Evolutionary conservation across 2,888 invertebrate species (phyloP).

Genomic region (Phorcus lineatus): DNA sequence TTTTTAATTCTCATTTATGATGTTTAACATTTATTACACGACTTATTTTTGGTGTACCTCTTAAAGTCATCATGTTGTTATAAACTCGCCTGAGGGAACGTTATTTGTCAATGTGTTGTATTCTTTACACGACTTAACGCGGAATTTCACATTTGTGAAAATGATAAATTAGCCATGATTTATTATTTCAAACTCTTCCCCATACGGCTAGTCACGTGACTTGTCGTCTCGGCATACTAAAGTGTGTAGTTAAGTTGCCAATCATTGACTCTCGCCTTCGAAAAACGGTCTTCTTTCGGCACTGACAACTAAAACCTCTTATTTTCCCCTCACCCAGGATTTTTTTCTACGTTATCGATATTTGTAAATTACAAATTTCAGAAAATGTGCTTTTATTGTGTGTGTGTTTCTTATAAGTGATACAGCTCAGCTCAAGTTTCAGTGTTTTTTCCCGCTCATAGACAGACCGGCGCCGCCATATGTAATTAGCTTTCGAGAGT

Average conservation of each 20-base stretch:
- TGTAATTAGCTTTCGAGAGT: conserved; percentile 4
- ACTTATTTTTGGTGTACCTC: no score
- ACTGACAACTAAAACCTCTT: not conserved
- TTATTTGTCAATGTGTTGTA: no score
- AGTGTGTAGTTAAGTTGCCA: not conserved
- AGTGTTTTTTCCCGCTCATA: conserved; percentile 1
- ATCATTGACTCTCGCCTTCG: not conserved
- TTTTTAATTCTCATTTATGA: no score
- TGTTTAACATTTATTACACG: no score
- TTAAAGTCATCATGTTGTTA: no score
- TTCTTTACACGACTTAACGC: no score
- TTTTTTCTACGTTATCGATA: conserved; percentile 8
- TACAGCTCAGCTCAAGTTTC: not conserved
- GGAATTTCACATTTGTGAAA: no score
- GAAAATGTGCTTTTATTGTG: conserved; percentile 12
- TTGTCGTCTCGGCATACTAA: not conserved
- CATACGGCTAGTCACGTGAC: conserved; percentile 7
- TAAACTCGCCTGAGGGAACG: no score
- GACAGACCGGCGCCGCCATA: conserved; percentile 18
- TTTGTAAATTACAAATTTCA: conserved; percentile 23
- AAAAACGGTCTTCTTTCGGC: not conserved
- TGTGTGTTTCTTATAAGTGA: conserved; percentile 14
- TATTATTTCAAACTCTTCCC: not conserved
- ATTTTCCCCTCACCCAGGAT: not conserved
- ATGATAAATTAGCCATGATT: not conserved